Conservation (phyloP, 1,140 invertebrate genomes). For the Dysdera silvatica region DNA sequence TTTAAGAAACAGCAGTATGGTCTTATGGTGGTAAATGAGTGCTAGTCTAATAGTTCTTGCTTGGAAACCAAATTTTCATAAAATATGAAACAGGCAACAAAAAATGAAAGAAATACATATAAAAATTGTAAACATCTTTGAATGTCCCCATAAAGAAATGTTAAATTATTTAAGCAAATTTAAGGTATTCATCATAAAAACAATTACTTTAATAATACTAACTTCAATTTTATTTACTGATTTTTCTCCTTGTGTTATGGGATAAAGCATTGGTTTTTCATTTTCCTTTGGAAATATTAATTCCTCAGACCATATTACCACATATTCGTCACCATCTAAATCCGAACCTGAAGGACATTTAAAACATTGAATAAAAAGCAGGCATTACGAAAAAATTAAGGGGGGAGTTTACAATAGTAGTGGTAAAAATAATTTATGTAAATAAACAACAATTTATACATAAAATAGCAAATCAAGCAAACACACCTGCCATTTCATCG, state of each 20-base stretch:
- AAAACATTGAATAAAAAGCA: not conserved
- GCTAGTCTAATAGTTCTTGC: no score
- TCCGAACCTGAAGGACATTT: conserved; percentile 36
- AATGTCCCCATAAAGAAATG: no score
- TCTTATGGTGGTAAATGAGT: no score
- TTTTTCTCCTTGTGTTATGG: conserved; percentile 22
- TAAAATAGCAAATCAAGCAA: not conserved
- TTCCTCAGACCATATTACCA: conserved; percentile 41
- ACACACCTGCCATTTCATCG: conserved; percentile 44
- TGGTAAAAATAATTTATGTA: not conserved
- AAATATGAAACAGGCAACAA: no score
- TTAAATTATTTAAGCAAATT: no score
- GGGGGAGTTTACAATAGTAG: not conserved
- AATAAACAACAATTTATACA: not conserved
- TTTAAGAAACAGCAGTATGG: no score
- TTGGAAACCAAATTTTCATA: no score
- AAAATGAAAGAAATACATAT: no score
- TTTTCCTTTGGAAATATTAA: conserved; percentile 36
- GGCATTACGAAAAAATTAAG: not conserved
- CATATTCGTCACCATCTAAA: conserved; percentile 46
- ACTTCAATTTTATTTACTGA: no score
- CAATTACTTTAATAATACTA: no score
- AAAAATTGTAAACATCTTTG: no score
- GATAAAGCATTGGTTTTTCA: conserved; percentile 39
- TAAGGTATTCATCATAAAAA: no score